phyloP scores from a whole-genome alignment of 1,140 invertebrate genomes.

The Caenorhabditis inopinata region DNA sequence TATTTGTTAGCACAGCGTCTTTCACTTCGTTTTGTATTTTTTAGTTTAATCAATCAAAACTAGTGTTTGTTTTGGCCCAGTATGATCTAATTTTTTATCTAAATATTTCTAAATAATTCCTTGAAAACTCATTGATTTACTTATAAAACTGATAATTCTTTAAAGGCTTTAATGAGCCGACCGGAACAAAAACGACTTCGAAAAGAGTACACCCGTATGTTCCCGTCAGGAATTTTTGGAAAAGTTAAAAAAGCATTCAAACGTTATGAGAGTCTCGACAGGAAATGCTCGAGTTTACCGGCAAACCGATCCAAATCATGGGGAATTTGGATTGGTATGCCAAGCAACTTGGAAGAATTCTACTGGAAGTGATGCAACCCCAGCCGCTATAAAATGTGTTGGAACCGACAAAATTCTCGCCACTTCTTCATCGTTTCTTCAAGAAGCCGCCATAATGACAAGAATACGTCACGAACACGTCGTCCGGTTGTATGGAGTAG shows the following conservation, averaged over 20 bases:
- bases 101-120: too few species aligned
- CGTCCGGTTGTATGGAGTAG: conserved; percentile 90
- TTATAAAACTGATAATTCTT: not conserved
- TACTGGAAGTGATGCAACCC: conserved; percentile 70
- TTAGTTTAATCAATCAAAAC: too few species aligned
- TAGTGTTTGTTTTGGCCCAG: too few species aligned
- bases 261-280: conserved; percentile 60
- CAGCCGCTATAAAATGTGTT: conserved; percentile 95
- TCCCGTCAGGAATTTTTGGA: conserved; percentile 83
- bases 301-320: conserved; percentile 79
- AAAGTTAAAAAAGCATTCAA: conserved; percentile 74
- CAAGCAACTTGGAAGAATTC: conserved; percentile 94
- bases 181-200: conserved; percentile 89
- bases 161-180: conserved; percentile 76
- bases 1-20: too few species aligned
- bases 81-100: too few species aligned
- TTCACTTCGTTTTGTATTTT: too few species aligned
- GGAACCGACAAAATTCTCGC: conserved; percentile 78
- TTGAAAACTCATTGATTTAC: too few species aligned
- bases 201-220: conserved; percentile 87
- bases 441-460: conserved; percentile 97
- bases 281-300: conserved; percentile 63
- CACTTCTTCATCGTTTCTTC: conserved; percentile 91
- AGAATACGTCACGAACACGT: conserved; percentile 93
- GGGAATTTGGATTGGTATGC: conserved; percentile 95